Evolutionary conservation across 2,797 vertebrate genomes (phyloP).

Genomic region (Ambastaia sidthimunki): DNA sequence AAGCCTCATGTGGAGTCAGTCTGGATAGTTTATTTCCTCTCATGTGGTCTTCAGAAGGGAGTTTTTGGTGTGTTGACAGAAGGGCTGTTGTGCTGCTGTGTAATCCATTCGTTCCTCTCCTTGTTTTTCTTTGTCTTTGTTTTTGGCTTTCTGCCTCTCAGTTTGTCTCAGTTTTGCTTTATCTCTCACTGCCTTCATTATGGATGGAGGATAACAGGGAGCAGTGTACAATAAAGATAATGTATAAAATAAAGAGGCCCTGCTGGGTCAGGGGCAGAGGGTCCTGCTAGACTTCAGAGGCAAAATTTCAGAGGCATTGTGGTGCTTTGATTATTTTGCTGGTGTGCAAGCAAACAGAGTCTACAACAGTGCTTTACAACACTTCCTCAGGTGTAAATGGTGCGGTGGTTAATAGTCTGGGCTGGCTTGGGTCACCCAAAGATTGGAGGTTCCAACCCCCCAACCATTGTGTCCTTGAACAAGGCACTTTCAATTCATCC

Average conservation of each 20-base stretch:
- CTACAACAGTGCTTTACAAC: background rate
- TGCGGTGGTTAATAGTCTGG: background rate
- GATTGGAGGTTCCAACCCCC: no score
- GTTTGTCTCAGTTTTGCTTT: background rate
- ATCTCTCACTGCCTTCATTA: background rate
- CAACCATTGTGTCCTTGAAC: no score
- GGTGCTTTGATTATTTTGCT: background rate
- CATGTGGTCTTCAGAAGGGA: slow-evolving; percentile 14
- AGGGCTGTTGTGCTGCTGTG: background rate
- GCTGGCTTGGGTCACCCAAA: background rate
- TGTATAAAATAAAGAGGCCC: slow-evolving; percentile 41
- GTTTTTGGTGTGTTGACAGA: slow-evolving; percentile 29
- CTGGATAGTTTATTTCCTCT: slow-evolving; percentile 9
- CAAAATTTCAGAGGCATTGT: slow-evolving; percentile 5
- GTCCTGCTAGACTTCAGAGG: background rate
- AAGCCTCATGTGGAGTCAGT: slow-evolving; percentile 15
- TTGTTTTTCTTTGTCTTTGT: slow-evolving; percentile 10
- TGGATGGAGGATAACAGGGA: slow-evolving; percentile 5
- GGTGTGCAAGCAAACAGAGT: background rate
- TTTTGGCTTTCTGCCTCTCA: slow-evolving; percentile 2
- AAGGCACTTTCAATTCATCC: no score
- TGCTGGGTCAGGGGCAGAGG: background rate
- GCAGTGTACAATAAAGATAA: slow-evolving; percentile 22
- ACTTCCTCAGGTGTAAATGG: background rate
- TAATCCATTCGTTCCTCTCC: slow-evolving; percentile 27